A percentile compares a stretch with the other conserved stretches of the same genome.
Conservation (phyloP, 2,797 vertebrate species). For the Periophthalmus magnuspinnatus region DNA sequence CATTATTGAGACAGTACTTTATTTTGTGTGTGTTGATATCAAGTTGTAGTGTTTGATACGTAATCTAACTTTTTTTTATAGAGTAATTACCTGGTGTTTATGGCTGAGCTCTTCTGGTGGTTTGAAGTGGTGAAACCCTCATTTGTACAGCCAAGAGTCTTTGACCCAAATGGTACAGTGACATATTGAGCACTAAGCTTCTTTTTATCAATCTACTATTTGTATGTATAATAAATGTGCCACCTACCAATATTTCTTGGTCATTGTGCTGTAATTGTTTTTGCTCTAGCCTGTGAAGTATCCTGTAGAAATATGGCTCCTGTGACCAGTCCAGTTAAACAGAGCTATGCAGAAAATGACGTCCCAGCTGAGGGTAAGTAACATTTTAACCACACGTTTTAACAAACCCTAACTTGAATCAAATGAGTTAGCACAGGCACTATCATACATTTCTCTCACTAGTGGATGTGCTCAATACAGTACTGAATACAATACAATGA, state of each 20-base stretch:
- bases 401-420: not conserved
- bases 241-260: not conserved
- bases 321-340: conserved; percentile 79
- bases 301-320: conserved; percentile 75
- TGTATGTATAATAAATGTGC: not conserved
- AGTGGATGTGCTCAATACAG: not conserved
- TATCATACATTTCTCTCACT: not conserved
- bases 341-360: conserved; percentile 77
- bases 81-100: conserved; percentile 98
- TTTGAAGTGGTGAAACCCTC: conserved; percentile 98
- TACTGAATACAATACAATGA: not conserved
- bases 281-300: conserved; percentile 70
- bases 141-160: conserved; percentile 88
- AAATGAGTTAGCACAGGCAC: not conserved
- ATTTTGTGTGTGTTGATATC: not conserved
- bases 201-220: not conserved
- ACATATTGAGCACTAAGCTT: not conserved
- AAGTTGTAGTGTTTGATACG: not conserved
- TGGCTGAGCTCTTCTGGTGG: conserved; percentile 99
- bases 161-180: conserved; percentile 74
- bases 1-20: not conserved
- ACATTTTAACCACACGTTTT: not conserved
- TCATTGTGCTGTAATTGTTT: not conserved
- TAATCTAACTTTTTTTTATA: conserved; percentile 54
- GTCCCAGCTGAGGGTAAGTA: conserved; percentile 66